These are phyloP conservation scores for Thalassaphorura encarpata DNA, from an alignment of 1,140 invertebrate species.

Conservation along the genomic window DNA sequence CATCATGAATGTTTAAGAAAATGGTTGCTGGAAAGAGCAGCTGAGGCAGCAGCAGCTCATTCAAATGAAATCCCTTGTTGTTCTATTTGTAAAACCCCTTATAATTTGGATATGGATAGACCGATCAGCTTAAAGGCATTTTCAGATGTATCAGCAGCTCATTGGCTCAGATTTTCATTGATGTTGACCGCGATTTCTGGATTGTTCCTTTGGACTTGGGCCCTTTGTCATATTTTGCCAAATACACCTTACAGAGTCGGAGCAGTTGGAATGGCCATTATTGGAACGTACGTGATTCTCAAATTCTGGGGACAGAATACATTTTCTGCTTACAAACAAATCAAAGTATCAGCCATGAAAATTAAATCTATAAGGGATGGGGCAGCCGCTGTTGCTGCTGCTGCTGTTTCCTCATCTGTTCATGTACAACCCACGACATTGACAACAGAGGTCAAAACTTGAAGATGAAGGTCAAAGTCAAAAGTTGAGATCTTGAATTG, in stretches of 20 bases:
- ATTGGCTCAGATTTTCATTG: slow-evolving; percentile 63
- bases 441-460: too few relatives aligned
- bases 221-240: slow-evolving; percentile 64
- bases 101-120: slow-evolving; percentile 53
- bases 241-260: slow-evolving; percentile 65
- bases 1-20: slow-evolving; percentile 76
- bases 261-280: slow-evolving; percentile 62
- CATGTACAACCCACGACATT: too few relatives aligned
- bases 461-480: too few relatives aligned
- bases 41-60: neutral
- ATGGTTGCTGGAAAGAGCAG: slow-evolving; percentile 60
- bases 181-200: slow-evolving; percentile 59
- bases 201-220: slow-evolving; percentile 65
- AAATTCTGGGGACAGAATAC: slow-evolving; percentile 76
- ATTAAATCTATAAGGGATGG: slow-evolving; percentile 51
- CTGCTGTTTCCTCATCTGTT: too few relatives aligned
- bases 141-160: slow-evolving; percentile 56
- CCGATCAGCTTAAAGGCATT: slow-evolving; percentile 65
- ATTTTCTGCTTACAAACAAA: slow-evolving; percentile 71
- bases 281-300: slow-evolving; percentile 72
- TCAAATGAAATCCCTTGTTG: slow-evolving; percentile 43
- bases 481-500: too few relatives aligned
- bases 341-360: slow-evolving; percentile 75
- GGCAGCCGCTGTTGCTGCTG: too few relatives aligned
- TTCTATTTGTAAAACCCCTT: slow-evolving; percentile 67